These are phyloP conservation scores for Magallana angulata DNA, from an alignment of 1,140 invertebrate species.

Conservation along the genomic window DNA sequence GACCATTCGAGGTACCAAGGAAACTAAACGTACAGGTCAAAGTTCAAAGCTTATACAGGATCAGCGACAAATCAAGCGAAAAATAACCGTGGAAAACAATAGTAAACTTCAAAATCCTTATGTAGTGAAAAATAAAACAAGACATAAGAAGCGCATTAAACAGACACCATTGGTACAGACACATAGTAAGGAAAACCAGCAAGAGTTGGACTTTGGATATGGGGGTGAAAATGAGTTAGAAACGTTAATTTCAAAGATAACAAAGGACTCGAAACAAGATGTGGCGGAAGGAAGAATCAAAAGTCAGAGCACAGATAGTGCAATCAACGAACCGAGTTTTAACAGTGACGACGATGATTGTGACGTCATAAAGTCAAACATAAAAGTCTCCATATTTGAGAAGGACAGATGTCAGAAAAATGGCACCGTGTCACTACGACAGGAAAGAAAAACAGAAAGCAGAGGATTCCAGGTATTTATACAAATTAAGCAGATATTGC, in stretches of 20 bases:
- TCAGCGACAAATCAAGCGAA: neutral
- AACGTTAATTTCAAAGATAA: neutral
- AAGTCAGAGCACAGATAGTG: slow-evolving; percentile 35
- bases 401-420: neutral
- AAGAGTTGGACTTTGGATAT: neutral
- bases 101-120: neutral
- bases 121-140: neutral
- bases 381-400: neutral
- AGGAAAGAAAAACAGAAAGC: neutral
- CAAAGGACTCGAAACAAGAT: neutral
- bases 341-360: neutral
- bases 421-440: neutral
- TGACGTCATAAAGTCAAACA: neutral
- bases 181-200: neutral
- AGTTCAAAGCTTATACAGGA: neutral
- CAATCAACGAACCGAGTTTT: slow-evolving; percentile 41
- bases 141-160: neutral
- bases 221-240: slow-evolving; percentile 2
- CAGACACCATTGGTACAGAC: neutral
- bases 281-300: neutral
- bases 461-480: neutral
- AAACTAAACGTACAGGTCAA: neutral
- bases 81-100: neutral
- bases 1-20: neutral
- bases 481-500: neutral